Evolutionary conservation across 2,113 vertebrate genomes (phyloP).

Genomic region (Uria lomvia): DNA sequence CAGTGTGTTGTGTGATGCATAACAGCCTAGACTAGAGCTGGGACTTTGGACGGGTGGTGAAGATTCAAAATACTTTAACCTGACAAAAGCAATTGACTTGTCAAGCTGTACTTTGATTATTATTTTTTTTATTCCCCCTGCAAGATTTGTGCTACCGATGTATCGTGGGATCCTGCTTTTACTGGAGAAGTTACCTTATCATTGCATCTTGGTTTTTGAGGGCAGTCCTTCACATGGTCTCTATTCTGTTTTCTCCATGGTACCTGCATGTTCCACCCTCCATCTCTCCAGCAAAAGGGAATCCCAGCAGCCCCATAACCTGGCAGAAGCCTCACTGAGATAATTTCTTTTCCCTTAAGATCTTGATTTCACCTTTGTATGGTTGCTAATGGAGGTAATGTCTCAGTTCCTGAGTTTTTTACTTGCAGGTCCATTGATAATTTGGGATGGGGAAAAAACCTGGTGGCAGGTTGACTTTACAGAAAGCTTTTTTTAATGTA

Average conservation of each 20-base stretch:
- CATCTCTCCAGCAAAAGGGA: not conserved
- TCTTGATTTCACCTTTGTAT: not conserved
- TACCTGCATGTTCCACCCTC: not conserved
- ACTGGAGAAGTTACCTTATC: not conserved
- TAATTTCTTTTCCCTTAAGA: not conserved
- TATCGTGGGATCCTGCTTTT: not conserved
- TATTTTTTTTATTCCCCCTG: not conserved
- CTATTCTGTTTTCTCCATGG: not conserved
- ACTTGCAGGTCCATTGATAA: not conserved
- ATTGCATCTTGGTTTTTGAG: not conserved
- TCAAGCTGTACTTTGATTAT: not conserved
- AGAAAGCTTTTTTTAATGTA: not conserved
- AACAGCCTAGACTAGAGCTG: not conserved
- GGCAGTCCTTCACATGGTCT: not conserved
- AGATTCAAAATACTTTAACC: not conserved
- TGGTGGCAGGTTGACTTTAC: not conserved
- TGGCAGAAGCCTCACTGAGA: not conserved
- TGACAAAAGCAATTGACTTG: not conserved
- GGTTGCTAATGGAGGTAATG: not conserved
- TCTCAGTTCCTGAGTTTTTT: not conserved
- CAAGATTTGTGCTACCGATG: not conserved
- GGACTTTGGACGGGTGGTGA: not conserved
- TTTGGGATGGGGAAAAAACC: not conserved
- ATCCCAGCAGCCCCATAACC: not conserved
- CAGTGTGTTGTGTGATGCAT: not conserved